Evolutionary conservation across 2,113 vertebrate species (phyloP).

Genomic region (Galbula dea): DNA sequence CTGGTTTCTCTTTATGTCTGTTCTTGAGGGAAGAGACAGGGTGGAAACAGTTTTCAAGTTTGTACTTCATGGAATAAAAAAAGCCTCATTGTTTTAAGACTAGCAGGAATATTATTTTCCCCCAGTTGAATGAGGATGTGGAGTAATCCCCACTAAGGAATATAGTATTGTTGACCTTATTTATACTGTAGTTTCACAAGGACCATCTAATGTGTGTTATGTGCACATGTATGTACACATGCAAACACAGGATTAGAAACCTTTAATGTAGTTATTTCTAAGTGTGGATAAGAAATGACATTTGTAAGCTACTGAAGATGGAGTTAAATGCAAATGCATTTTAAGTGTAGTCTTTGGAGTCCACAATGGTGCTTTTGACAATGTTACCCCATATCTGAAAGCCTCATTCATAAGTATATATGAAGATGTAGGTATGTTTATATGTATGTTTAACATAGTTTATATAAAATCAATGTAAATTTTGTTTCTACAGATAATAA

Average conservation of each 20-base stretch:
- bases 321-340: constrained; percentile 9
- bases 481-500: constrained; percentile 61
- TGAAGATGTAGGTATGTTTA: constrained; percentile 54
- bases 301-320: constrained; percentile 50
- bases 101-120: not conserved
- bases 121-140: not conserved
- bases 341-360: constrained; percentile 19
- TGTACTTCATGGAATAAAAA: not conserved
- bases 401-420: constrained; percentile 20
- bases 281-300: not conserved
- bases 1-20: not conserved
- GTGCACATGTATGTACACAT: not conserved
- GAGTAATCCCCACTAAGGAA: not conserved
- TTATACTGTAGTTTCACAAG: constrained; percentile 26
- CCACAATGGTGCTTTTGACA: constrained; percentile 5
- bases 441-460: constrained; percentile 66
- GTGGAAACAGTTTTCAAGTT: not conserved
- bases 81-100: constrained; percentile 10
- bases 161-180: constrained; percentile 2
- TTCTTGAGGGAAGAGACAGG: not conserved
- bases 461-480: constrained; percentile 58
- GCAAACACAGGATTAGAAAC: not conserved
- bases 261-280: constrained; percentile 15
- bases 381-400: constrained; percentile 1
- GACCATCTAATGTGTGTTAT: not conserved